Conservation (phyloP, 2,888 invertebrate species). For the Cotesia congregata region DNA sequence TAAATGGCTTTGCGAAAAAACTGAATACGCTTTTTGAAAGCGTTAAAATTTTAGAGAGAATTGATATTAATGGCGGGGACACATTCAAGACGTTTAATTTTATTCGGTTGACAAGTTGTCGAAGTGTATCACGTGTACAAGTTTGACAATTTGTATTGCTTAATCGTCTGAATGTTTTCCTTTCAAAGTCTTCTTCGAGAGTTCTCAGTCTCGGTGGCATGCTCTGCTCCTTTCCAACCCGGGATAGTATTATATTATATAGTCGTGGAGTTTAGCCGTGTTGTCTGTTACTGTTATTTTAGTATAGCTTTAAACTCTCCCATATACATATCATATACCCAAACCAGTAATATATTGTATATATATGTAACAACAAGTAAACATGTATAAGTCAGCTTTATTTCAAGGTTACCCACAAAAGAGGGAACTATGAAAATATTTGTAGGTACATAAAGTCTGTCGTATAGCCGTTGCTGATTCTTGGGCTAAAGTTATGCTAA, state of each 20-base stretch:
- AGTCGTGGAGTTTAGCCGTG: background rate
- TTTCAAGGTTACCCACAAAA: constrained; percentile 15
- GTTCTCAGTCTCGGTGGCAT: background rate
- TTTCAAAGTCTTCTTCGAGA: background rate
- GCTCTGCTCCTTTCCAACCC: background rate
- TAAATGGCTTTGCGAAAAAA: background rate
- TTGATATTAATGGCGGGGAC: background rate
- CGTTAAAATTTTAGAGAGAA: background rate
- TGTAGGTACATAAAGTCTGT: constrained; percentile 11
- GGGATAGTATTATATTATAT: too few species aligned
- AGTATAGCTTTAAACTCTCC: background rate
- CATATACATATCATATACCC: background rate
- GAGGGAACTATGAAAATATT: background rate
- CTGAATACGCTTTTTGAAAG: background rate
- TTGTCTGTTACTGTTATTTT: background rate
- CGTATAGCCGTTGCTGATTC: constrained; percentile 42
- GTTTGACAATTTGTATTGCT: constrained; percentile 14
- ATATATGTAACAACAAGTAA: background rate
- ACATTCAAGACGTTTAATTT: background rate
- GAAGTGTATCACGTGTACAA: background rate
- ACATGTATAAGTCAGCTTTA: background rate
- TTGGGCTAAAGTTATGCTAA: constrained; percentile 52
- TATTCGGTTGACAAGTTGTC: background rate
- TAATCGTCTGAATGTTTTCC: constrained; percentile 16
- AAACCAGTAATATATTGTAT: background rate